Base-by-base conservation (phyloP, 2,888 invertebrate species). In the Mellilla xanthometata region DNA sequence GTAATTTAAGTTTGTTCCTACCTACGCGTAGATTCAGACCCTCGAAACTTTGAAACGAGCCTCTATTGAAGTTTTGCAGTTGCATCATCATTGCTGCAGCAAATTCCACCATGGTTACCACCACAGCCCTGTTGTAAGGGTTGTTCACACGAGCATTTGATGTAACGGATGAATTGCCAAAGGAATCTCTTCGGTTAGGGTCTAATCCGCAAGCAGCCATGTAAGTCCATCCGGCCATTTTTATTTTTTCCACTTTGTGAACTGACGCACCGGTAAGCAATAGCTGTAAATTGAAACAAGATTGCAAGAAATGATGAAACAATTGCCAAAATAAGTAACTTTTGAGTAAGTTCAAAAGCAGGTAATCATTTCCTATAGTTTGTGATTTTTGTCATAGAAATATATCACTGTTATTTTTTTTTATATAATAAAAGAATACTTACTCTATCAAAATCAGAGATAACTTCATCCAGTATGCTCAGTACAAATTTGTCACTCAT, bases 191-290 rank as follows among this genome's bases (percentile, higher is more conserved):
- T 36, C 93, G 90, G 19, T 92, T 93, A 0, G 95, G 93, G 61
- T 95, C 95, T 33, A 99, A 88, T 0, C 99, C 99, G 66, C 97
- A 96, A 1, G 98, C 98, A 1, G 98, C 98, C 98, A 99, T 98
- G 67, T 98, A 99, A 0, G 98, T 98, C 92, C 96, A 96, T 48
- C 97, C 97, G 32, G 98, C 97, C 41, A 99, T 95, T 90, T 99
- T 99, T 23, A 99, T 99, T 84, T 99, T 99, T 79, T 99, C 99
- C 5, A 99, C 94, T 62, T 94, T 92, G 46, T 92, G 84, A 4
- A 92, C 93, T 36, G 93, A 87, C 0, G 89, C 66, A 31, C 92
- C 91, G 2, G 89, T 84, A 29, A 93, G 92, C 2, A 96, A 84
- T 42, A 96, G 75, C 92, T 94, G 73, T 49, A 51, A 54, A 10